Evolutionary conservation across 1,140 invertebrate species (phyloP).

Genomic region (Adelges cooleyi): DNA sequence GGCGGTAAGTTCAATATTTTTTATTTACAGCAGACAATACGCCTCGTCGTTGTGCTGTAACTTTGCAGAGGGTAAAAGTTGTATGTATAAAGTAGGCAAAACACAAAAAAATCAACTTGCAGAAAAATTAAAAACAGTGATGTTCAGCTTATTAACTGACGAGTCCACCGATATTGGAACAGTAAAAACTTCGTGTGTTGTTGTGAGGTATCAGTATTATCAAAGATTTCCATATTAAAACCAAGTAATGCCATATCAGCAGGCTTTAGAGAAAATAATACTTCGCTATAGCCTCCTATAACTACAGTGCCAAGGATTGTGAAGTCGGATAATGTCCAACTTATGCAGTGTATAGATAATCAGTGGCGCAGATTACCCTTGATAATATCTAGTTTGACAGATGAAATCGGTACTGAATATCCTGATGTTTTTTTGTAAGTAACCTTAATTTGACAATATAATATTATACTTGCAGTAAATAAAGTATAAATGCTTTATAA

Average conservation of each 20-base stretch:
- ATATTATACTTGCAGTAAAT: no score
- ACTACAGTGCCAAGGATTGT: not conserved
- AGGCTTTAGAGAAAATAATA: not conserved
- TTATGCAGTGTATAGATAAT: slow-evolving; percentile 3
- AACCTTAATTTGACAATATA: no score
- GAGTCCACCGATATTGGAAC: slow-evolving; percentile 34
- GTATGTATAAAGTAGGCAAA: no score
- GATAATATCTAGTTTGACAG: not conserved
- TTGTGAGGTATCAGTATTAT: slow-evolving; percentile 32
- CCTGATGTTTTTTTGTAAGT: not conserved
- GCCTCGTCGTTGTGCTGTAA: no score
- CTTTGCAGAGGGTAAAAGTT: no score
- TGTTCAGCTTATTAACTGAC: slow-evolving; percentile 34
- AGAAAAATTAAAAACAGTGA: slow-evolving; percentile 30
- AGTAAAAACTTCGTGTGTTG: slow-evolving; percentile 31
- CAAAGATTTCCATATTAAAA: not conserved
- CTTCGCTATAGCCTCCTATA: not conserved
- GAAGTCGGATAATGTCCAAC: not conserved
- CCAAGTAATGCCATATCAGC: not conserved
- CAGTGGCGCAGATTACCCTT: not conserved
- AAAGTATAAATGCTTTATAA: no score
- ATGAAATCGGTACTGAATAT: not conserved
- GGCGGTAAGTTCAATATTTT: no score
- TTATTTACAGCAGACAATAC: no score
- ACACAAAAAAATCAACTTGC: not conserved